phyloP scores from a whole-genome alignment of 1,140 invertebrate genomes.

The Polypedilum pembai region DNA sequence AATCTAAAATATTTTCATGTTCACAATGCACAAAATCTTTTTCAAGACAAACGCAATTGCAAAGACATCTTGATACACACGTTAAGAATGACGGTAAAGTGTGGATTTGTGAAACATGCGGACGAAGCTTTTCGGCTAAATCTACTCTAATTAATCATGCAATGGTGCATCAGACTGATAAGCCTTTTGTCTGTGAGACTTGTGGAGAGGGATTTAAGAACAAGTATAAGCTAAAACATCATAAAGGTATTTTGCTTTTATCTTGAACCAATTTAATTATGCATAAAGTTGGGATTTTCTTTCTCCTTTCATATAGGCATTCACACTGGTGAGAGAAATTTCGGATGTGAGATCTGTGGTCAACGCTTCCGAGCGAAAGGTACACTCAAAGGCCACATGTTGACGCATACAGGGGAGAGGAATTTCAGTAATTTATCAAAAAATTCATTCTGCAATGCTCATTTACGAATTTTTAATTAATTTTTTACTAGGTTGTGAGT shows the following conservation, averaged over 20 bases:
- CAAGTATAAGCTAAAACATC: constrained; percentile 2
- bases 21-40: not conserved
- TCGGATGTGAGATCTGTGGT: constrained; percentile 3
- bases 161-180: not conserved
- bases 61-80: not conserved
- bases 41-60: not conserved
- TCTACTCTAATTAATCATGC: constrained; percentile 22
- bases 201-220: not conserved
- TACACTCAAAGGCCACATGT: not conserved
- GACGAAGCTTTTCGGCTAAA: not conserved
- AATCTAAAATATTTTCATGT: not conserved
- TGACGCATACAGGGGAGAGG: not conserved
- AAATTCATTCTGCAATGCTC: not conserved
- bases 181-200: not conserved
- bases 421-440: not conserved
- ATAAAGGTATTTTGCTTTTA: not conserved
- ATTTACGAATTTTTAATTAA: not conserved
- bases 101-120: constrained; percentile 22
- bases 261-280: not conserved
- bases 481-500: constrained; percentile 5
- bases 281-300: not conserved
- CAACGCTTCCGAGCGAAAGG: constrained; percentile 7
- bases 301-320: not conserved
- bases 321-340: not conserved
- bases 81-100: constrained; percentile 22